Evolutionary conservation across 2,888 invertebrate genomes (phyloP), one percentile per base, ranked within the genome.

Genomic region (Corbicula japonica): DNA sequence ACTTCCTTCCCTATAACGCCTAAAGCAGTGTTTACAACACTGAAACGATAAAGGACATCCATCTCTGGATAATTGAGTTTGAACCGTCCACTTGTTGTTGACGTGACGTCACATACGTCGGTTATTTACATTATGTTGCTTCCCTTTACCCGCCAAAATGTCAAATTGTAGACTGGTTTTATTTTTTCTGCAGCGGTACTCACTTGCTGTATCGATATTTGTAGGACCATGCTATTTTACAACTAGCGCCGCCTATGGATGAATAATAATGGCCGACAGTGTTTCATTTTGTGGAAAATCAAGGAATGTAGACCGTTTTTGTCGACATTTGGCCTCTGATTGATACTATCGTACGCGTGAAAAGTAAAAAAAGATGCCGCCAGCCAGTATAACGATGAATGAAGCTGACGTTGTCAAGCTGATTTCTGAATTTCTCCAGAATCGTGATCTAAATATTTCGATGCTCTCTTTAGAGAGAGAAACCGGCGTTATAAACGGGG

Each of bases 391-490:
- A 10, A 74, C 87, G 1, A 87, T 94, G 44, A 86, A 88, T 38
- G 94, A 94, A 81, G 79, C 88, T 21, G 94, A 94, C 58, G 91
- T 94, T 18, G 89, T 95, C 96, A 98, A 94, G 80, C 87, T 94
- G 54, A 90, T 95, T 26, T 87, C 94, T 30, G 94, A 95, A 87
- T 94, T 94, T 87, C 90, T 95, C 34, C 93, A 94, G 94, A 97
- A 97, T 91, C 96, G 98, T 60, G 97, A 97, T 91, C 95, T 99
- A 86, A 98, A 98, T 94, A 98, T 98, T 92, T 96, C 97, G 12
- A 95, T 95, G 93, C 95, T 98, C 86, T 97, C 97, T 65, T 94
- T 99, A 80, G 98, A 99, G 94, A 95, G 98, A 63, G 99, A 99
- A 94, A 97, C 98, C 0, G 98, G 98, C 62, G 96, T 93, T 0